Conservation (phyloP, 2,888 invertebrate species). For the Lucinisca nassula region DNA sequence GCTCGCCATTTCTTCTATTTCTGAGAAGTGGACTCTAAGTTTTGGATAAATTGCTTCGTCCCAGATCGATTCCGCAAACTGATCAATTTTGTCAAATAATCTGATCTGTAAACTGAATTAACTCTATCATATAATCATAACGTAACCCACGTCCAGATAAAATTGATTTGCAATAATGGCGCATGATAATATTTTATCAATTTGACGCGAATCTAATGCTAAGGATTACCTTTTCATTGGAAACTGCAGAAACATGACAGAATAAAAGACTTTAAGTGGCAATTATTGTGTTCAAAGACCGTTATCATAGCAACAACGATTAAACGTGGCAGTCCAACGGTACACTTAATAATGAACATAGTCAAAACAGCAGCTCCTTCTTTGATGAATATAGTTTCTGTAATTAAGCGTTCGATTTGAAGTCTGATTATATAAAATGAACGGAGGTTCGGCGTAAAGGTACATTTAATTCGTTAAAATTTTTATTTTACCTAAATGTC, state of each 20-base stretch:
- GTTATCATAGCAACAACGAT: conserved; percentile 24
- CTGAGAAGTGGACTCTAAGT: too few species aligned
- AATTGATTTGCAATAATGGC: conserved; percentile 16
- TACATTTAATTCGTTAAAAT: not conserved
- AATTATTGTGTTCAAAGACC: conserved; percentile 48
- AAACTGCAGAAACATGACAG: conserved; percentile 35
- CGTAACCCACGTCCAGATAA: not conserved
- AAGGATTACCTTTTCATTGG: conserved; percentile 41
- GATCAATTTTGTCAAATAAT: conserved; percentile 6
- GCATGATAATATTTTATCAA: conserved; percentile 25
- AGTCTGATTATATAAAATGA: not conserved
- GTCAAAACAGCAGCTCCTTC: not conserved
- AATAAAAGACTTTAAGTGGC: conserved; percentile 58
- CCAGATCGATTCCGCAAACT: not conserved
- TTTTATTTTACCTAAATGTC: not conserved
- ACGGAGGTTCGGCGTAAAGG: not conserved
- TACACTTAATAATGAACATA: conserved; percentile 32
- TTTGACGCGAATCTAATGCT: conserved; percentile 43
- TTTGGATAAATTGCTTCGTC: too few species aligned
- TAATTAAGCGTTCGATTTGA: conserved; percentile 4
- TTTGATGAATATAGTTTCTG: not conserved
- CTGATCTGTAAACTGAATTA: conserved; percentile 6
- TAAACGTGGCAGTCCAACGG: conserved; percentile 31
- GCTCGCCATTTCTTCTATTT: too few species aligned
- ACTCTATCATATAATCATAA: conserved; percentile 6